Percentiles rank a stretch among this genome's conserved stretches.
These are phyloP conservation scores for Enteromius unitaeniatus DNA, from an alignment of 2,797 vertebrate species.

Conservation along the genomic window DNA sequence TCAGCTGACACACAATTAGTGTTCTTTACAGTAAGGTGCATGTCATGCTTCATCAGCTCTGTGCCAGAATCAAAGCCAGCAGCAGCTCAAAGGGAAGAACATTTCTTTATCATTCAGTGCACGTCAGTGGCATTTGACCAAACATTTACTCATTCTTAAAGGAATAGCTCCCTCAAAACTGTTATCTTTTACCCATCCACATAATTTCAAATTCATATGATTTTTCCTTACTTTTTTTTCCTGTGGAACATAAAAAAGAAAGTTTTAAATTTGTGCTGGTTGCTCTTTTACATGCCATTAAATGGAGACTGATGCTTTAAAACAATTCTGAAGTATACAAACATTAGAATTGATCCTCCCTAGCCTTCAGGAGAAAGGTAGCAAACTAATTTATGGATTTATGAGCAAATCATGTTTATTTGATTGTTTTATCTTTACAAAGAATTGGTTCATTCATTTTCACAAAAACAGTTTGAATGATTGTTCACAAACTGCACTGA, in stretches of 20 bases:
- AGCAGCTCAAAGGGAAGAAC: neutral
- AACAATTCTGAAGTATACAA: neutral
- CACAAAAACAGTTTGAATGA: neutral
- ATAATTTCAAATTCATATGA: neutral
- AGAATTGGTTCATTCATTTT: neutral
- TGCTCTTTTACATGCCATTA: neutral
- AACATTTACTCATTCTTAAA: slow-evolving; percentile 29
- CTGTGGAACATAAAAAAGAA: neutral
- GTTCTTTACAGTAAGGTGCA: slow-evolving; percentile 46
- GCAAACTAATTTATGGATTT: neutral
- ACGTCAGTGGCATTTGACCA: slow-evolving; percentile 20
- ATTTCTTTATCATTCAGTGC: slow-evolving; percentile 6
- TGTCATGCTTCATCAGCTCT: slow-evolving; percentile 44
- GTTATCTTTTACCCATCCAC: neutral
- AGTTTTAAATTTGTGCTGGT: neutral
- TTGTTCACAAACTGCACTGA: neutral
- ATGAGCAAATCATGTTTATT: neutral
- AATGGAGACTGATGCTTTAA: neutral
- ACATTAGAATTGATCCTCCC: neutral
- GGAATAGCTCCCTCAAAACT: neutral
- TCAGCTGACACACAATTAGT: slow-evolving; percentile 57
- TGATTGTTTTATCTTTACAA: neutral
- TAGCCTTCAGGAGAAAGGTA: neutral
- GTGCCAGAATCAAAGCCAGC: slow-evolving; percentile 46
- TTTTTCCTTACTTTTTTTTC: neutral